Evolutionary conservation across 1,140 invertebrate species (phyloP).

Genomic region (Aphaenogaster ashmeadi): DNA sequence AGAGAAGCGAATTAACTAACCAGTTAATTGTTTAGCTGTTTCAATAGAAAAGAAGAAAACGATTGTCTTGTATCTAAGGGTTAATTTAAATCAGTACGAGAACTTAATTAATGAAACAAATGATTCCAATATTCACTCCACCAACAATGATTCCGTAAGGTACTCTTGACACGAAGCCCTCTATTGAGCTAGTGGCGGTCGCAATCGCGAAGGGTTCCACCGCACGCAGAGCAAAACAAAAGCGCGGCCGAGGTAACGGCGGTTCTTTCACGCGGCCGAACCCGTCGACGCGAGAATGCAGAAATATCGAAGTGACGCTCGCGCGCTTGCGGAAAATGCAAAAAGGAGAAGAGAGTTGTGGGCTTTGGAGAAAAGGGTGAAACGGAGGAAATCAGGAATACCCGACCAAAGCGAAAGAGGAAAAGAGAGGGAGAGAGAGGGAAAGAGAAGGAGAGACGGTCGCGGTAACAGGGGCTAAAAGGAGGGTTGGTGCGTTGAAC

Average conservation of each 20-base stretch:
- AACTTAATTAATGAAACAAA: conserved; percentile 11
- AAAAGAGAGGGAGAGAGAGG: conserved; percentile 6
- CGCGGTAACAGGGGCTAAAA: conserved; percentile 49
- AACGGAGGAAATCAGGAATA: conserved; percentile 36
- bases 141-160: conserved; percentile 33
- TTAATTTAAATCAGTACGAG: neutral
- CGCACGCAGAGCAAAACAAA: conserved; percentile 49
- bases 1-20: neutral
- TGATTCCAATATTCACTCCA: conserved; percentile 30
- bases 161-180: conserved; percentile 40
- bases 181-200: conserved; percentile 33
- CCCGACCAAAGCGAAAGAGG: neutral
- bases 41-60: neutral
- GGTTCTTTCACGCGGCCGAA: conserved; percentile 48
- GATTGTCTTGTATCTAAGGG: neutral
- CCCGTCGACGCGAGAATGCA: conserved; percentile 56
- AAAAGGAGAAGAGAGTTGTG: conserved; percentile 34
- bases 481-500: conserved; percentile 72
- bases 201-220: conserved; percentile 39
- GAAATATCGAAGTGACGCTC: conserved; percentile 65
- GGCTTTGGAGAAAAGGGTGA: conserved; percentile 18
- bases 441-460: conserved; percentile 25
- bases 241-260: conserved; percentile 32
- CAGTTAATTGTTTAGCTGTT: neutral
- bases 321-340: conserved; percentile 43